These are phyloP conservation scores for Lepeophtheirus nordmannii DNA, from an alignment of 2,888 invertebrate species.

Conservation along the genomic window DNA sequence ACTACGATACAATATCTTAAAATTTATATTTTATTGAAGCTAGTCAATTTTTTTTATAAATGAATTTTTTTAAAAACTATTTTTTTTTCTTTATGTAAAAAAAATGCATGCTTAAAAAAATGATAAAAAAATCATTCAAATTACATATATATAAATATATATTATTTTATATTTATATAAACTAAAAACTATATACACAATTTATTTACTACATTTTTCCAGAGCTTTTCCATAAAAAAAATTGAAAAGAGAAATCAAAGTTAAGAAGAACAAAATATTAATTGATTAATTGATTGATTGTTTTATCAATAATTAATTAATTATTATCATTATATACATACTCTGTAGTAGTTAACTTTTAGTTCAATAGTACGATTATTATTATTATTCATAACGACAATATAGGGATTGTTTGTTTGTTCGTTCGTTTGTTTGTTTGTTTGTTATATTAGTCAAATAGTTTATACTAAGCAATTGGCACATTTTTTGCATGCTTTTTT, in stretches of 20 bases:
- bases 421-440: neutral
- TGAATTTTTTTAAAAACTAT: neutral
- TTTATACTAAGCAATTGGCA: no score
- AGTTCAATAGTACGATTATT: neutral
- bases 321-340: no score
- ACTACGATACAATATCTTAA: no score
- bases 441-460: no score
- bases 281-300: no score
- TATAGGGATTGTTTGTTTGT: neutral
- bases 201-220: conserved; percentile 2
- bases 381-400: neutral
- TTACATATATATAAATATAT: no score
- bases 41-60: conserved; percentile 1
- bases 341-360: no score
- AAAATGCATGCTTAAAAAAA: neutral
- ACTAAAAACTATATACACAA: neutral
- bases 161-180: neutral
- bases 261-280: no score
- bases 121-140: neutral
- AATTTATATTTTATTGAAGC: conserved; percentile 4
- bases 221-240: neutral
- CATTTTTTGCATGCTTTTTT: no score
- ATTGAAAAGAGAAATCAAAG: no score
- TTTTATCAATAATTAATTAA: no score
- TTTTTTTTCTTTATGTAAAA: neutral